phyloP scores from a whole-genome alignment of 2,888 invertebrate genomes.

The Cyclophora punctaria region DNA sequence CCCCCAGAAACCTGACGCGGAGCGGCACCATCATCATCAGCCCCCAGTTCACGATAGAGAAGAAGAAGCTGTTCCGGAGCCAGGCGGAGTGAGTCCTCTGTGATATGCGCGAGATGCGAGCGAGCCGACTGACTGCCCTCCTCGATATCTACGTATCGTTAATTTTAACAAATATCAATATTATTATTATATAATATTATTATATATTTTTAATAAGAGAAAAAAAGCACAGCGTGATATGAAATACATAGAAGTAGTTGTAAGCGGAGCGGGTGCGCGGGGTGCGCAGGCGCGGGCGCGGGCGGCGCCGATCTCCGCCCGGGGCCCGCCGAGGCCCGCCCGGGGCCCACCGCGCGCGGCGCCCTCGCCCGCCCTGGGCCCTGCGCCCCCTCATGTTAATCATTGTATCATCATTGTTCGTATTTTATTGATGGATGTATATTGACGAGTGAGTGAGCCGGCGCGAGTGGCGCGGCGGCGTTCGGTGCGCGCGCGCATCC shows the following conservation, averaged over 20 bases:
- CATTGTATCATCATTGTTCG: constrained; percentile 51
- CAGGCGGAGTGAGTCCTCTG: constrained; percentile 68
- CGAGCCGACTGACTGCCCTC: constrained; percentile 70
- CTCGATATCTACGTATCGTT: constrained; percentile 72
- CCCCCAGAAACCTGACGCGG: constrained; percentile 85
- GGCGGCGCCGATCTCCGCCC: constrained; percentile 14
- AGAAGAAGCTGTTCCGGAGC: constrained; percentile 92
- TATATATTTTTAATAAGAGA: constrained; percentile 73
- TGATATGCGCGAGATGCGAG: constrained; percentile 51
- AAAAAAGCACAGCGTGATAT: constrained; percentile 76
- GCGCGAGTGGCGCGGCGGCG: constrained; percentile 53
- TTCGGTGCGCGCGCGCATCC: constrained; percentile 44
- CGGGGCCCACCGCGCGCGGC: constrained; percentile 26
- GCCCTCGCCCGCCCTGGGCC: constrained; percentile 32
- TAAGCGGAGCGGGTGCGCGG: constrained; percentile 36
- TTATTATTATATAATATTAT: constrained; percentile 58
- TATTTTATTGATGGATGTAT: constrained; percentile 43
- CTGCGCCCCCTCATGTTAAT: constrained; percentile 53
- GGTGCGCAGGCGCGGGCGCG: constrained; percentile 12
- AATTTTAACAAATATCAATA: constrained; percentile 73
- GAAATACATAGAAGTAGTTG: constrained; percentile 69
- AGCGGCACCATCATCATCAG: constrained; percentile 92
- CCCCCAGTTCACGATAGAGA: constrained; percentile 90
- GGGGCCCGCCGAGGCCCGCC: constrained; percentile 15
- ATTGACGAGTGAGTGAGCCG: constrained; percentile 32